Evolutionary conservation across 2,888 invertebrate species (phyloP).

Genomic region (Girardia tigrina): DNA sequence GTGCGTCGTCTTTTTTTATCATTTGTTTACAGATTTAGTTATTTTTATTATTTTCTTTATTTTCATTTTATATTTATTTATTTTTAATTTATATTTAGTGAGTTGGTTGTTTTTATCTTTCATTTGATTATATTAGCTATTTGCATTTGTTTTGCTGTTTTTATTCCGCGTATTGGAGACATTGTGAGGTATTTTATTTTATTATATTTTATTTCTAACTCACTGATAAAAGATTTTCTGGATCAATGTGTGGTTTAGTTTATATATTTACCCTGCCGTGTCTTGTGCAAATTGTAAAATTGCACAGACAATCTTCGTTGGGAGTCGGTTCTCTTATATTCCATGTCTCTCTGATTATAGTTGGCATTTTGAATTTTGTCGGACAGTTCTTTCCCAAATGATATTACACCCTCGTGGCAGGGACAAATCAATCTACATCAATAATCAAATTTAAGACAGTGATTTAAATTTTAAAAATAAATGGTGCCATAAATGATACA

Average conservation of each 20-base stretch:
- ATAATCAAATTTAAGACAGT: too few species aligned
- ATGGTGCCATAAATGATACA: too few species aligned
- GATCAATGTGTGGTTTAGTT: constrained; percentile 70
- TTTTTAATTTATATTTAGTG: too few species aligned
- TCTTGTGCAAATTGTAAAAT: constrained; percentile 60
- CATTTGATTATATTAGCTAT: constrained; percentile 59
- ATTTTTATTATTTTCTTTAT: too few species aligned
- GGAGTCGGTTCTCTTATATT: constrained; percentile 54
- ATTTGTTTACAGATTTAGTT: too few species aligned
- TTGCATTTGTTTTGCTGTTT: constrained; percentile 68
- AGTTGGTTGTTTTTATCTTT: constrained; percentile 52
- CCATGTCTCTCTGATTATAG: constrained; percentile 57
- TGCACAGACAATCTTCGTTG: constrained; percentile 56
- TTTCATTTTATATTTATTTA: too few species aligned
- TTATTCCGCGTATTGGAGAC: constrained; percentile 70
- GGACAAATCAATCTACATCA: too few species aligned
- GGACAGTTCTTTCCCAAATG: constrained; percentile 62
- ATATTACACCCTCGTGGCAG: too few species aligned
- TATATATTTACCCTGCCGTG: constrained; percentile 70
- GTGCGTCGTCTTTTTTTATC: too few species aligned
- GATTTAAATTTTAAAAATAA: too few species aligned
- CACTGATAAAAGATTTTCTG: constrained; percentile 61
- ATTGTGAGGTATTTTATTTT: constrained; percentile 60
- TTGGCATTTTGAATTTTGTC: constrained; percentile 61
- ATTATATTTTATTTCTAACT: not conserved